Evolutionary conservation across 2,797 vertebrate genomes (phyloP), one percentile per base, ranked within the genome.

Genomic region (Borostomias antarcticus): DNA sequence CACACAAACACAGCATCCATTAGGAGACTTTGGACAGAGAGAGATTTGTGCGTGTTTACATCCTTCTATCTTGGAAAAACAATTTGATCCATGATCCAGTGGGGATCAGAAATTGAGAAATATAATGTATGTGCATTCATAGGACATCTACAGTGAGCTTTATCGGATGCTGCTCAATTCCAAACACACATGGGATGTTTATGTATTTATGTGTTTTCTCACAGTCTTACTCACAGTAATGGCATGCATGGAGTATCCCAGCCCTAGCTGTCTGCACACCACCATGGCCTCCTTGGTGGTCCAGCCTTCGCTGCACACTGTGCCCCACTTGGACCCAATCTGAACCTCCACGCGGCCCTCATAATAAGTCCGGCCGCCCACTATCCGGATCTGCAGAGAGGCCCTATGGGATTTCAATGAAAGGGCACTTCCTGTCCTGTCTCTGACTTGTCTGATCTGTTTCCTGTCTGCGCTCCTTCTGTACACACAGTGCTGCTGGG

Each of bases 271-370:
- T 72, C 93, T 93, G 89, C 95, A 96, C 66, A 87, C 94, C 88
- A 96, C 95, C 95, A 95, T 95, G 69, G 94, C 94, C 76, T 96
- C 95, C 79, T 86, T 94, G 77, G 95, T 96, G 85, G 89, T 94
- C 94, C 95, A 97, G 82, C 93, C 93, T 59, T 93, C 84, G 82
- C 93, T 95, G 94, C 95, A 96, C 74, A 96, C 88, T 19, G 87
- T 93, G 77, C 95, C 95, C 95, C 95, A 96, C 85, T 82, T 91
- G 86, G 90, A 90, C 77, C 94, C 93, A 71, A 89, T 89, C 91
- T 93, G 93, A 91, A 96, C 88, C 89, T 96, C 94, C 91, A 95
- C 92, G 0, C 93, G 93, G 70, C 95, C 95, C 88, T 96, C 95
- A 69, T 90, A 93, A 11, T 30, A 69, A 1, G 90, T 93, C 67